Base-by-base conservation (phyloP, 2,113 vertebrate genomes). In the Passer domesticus region DNA sequence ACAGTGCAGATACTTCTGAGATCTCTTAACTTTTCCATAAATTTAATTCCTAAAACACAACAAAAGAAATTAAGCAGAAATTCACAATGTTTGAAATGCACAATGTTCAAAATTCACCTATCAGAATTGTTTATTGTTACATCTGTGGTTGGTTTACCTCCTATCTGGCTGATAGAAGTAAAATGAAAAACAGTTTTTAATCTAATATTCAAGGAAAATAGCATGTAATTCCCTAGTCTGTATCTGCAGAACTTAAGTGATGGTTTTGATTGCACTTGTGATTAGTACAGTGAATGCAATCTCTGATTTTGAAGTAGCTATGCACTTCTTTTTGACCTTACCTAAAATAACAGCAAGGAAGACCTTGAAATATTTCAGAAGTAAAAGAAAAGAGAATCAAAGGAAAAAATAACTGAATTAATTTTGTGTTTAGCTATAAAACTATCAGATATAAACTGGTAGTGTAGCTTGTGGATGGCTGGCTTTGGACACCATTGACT, bases 181-280 rank as follows among this genome's bases (percentile, higher is more conserved):
- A 87, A 93, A 90, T 11, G 8, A 81, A 86, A 81, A 73, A 9
- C 14, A 47, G 6, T 19, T 93, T 91, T 87, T 64, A 83, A 93
- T 94, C 43, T 81, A 25, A 55, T 88, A 23, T 92, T 83, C 53
- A 78, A 64, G 58, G 43, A 93, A 87, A 70, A 53, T 81, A 89
- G 49, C 22, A 59, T 52, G 11, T 49, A 82, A 91, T 68, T 92
- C 10, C 47, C 77, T 56, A 59, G 33, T 74, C 52, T 89, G 21
- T 39, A 83, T 24, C 25, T 86, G 46, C 24, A 95, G 77, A 50
- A 73, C 31, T 80, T 47, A 82, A 84, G 23, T 90, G 63, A 35
- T 79, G 41, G 9, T 89, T 89, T 90, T 94, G 56, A 79, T 76
- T 93, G 41, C 44, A 84, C 11, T 78, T 83, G 13, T 59, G 60